A percentile compares a stretch with the other conserved stretches of the same genome.
These are phyloP conservation scores for Nanorana parkeri DNA, from an alignment of 2,113 vertebrate genomes.

Conservation along the genomic window DNA sequence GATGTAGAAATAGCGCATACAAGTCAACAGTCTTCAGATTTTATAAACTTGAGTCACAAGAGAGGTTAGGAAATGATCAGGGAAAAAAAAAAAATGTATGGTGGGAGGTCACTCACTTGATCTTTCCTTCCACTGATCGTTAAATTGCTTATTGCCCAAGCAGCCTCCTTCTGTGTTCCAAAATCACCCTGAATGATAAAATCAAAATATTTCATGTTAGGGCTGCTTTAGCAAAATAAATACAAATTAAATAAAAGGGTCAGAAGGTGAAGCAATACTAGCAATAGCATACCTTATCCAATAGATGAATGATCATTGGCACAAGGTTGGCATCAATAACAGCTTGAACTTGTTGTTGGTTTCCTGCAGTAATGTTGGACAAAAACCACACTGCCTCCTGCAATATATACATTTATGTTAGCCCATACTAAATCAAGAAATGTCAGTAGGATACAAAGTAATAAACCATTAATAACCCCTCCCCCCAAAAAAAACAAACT, in stretches of 20 bases:
- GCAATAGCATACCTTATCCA: slow-evolving; percentile 87
- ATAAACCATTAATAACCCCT: too few species aligned
- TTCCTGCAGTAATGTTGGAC: slow-evolving; percentile 98
- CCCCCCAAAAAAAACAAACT: too few species aligned
- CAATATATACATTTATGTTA: slow-evolving; percentile 17
- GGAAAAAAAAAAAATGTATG: too few species aligned
- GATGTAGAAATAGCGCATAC: too few species aligned
- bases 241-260: too few species aligned
- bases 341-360: slow-evolving; percentile 98
- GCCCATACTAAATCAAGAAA: not conserved
- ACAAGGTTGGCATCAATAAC: slow-evolving; percentile 98
- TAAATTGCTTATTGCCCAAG: slow-evolving; percentile 99
- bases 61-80: too few species aligned
- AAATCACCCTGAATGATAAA: slow-evolving; percentile 89
- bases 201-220: not conserved
- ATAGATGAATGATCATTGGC: slow-evolving; percentile 98
- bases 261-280: too few species aligned
- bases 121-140: slow-evolving; percentile 98
- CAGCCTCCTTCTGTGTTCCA: slow-evolving; percentile 98
- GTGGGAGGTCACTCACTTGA: slow-evolving; percentile 77
- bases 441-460: too few species aligned
- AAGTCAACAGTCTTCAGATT: too few species aligned
- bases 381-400: slow-evolving; percentile 99
- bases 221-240: too few species aligned
- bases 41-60: not conserved